Base-by-base conservation (phyloP, 2,797 vertebrate species). In the Girardinus metallicus region DNA sequence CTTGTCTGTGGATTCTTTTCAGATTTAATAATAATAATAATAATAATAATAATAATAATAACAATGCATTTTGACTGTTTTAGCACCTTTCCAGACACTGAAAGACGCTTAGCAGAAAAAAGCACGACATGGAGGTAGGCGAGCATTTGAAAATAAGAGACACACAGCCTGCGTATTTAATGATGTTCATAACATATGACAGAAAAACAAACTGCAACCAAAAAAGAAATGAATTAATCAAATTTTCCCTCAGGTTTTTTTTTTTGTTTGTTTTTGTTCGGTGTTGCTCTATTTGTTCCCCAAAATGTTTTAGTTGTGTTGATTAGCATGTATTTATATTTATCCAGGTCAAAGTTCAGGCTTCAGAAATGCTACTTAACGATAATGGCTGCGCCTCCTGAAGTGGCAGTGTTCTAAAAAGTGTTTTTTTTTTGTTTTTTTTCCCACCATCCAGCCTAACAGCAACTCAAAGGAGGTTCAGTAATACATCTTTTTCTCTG, bases 401-500 rank as follows among this genome's bases (percentile, higher is more conserved):
- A 88, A 88, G 71, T 80, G 86, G 77, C 66, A 73, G 43, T 46
- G 66, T 53, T 87, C 79, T 73, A 51, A 81, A 85, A 89, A 55
- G 46, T 60, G 11, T 84, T 87, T 88, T 51, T 47, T 16, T 21
- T 23, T 23, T 49, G 5, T 49, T 51, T 51, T 53, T 23, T 23
- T 75, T 78, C 82, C 82, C 76, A 76, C 55, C 31, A 1, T 74
- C 57, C 66, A 76, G 74, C 80, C 79, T 86, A 82, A 80, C 85
- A 88, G 81, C 78, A 88, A 84, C 82, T 85, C 77, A 91, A 87
- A 86, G 29, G 70, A 82, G 83, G 75, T 83, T 91, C 82, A 79
- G 86, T 88, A 90, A 94, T 91, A 88, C 85, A 86, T 89, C 89
- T 93, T 93, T 93, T 91, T 91, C 88, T 87, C 86, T 78, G 88